These are phyloP conservation scores for Dunckerocampus dactyliophorus DNA, from an alignment of 2,113 vertebrate genomes.

Conservation along the genomic window DNA sequence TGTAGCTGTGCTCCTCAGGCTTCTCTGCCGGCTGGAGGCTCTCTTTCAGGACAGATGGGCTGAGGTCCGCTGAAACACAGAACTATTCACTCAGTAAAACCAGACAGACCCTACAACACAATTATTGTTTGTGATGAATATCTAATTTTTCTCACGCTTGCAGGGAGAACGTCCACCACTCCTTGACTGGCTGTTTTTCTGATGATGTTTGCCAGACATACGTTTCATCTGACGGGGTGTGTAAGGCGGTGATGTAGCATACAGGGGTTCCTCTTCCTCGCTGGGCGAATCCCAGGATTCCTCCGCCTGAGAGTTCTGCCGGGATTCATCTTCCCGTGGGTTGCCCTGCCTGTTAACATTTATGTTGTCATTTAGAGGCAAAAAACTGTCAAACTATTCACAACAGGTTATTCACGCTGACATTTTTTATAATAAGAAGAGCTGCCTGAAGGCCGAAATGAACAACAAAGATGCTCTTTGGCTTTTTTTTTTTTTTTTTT, in stretches of 20 bases:
- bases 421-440: slow-evolving; percentile 7
- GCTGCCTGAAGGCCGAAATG: slow-evolving; percentile 1
- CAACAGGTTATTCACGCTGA: neutral
- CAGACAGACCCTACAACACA: neutral
- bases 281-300: slow-evolving; percentile 83
- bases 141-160: slow-evolving; percentile 37
- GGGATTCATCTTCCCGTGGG: slow-evolving; percentile 68
- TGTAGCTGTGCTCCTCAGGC: slow-evolving; percentile 83
- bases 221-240: slow-evolving; percentile 92
- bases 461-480: slow-evolving; percentile 5
- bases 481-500: neutral
- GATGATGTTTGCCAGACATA: slow-evolving; percentile 89
- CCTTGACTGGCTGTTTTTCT: slow-evolving; percentile 74
- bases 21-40: slow-evolving; percentile 70
- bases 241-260: slow-evolving; percentile 85
- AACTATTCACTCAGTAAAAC: slow-evolving; percentile 7
- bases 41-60: slow-evolving; percentile 68
- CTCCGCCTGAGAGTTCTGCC: slow-evolving; percentile 74
- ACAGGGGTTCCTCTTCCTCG: slow-evolving; percentile 77
- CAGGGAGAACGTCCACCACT: slow-evolving; percentile 66
- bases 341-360: slow-evolving; percentile 72
- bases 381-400: neutral
- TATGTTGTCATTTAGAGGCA: neutral
- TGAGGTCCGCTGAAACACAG: slow-evolving; percentile 67
- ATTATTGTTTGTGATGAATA: neutral